Evolutionary conservation across 2,797 vertebrate genomes (phyloP), one percentile per base, ranked within the genome.

Genomic region (Psittacula derbiana): DNA sequence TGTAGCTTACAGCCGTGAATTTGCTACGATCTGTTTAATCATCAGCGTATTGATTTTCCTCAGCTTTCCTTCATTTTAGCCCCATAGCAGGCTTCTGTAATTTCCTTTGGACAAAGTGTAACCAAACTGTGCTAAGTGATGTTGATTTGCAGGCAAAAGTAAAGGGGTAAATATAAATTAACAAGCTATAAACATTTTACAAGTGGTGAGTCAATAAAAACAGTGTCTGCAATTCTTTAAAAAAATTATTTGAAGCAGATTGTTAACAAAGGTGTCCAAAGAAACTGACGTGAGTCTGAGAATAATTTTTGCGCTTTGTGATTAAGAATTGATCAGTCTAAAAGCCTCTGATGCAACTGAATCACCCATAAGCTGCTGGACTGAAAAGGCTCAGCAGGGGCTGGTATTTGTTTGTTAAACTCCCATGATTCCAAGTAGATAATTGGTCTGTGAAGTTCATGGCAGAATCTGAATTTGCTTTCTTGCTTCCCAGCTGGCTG

Each of bases 371-470:
- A 98, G 97, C 98, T 97, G 97, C 98, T 98, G 98, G 98, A 96
- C 98, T 98, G 98, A 98, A 98, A 98, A 98, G 98, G 96, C 98
- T 97, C 98, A 98, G 98, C 98, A 97, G 98, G 98, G 97, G 98
- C 98, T 98, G 98, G 98, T 98, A 99, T 99, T 99, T 99, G 98
- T 99, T 99, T 99, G 98, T 98, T 99, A 98, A 99, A 99, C 98
- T 99, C 98, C 98, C 98, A 98, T 98, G 98, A 99, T 98, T 99
- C 98, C 98, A 98, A 99, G 98, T 99, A 99, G 98, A 99, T 99
- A 99, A 99, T 99, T 99, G 98, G 98, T 98, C 98, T 98, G 98
- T 98, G 98, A 99, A 99, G 98, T 98, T 98, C 98, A 98, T 98
- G 98, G 98, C 98, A 98, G 98, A 98, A 98, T 98, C 98, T 98